A percentile compares a stretch with the other conserved stretches of the same genome.
Conservation (phyloP, 2,113 vertebrate genomes). For the Dipodomys spectabilis region DNA sequence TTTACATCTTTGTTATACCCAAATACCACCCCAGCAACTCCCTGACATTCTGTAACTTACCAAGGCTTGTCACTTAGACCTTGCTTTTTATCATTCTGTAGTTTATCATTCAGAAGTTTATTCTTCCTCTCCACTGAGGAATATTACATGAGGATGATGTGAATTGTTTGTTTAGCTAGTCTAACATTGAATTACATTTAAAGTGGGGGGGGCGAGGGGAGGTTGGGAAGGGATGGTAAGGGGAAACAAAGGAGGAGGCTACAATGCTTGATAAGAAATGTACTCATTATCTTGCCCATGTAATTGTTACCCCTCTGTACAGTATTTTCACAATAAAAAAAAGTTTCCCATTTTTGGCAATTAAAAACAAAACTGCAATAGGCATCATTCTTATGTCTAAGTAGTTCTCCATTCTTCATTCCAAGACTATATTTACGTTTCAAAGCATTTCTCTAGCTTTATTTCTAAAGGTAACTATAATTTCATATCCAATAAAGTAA, state of each 20-base stretch:
- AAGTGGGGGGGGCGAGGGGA: too few species aligned
- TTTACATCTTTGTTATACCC: background rate
- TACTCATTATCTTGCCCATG: too few species aligned
- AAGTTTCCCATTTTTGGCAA: background rate
- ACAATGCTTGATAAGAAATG: too few species aligned
- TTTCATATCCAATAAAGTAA: background rate
- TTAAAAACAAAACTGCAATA: background rate
- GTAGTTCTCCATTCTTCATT: background rate
- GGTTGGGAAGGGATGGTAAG: too few species aligned
- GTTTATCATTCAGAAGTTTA: background rate
- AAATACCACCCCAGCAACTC: rapidly evolving
- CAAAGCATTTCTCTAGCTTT: background rate
- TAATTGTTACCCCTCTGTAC: too few species aligned
- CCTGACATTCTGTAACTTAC: background rate
- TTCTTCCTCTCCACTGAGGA: background rate
- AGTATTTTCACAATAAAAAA: too few species aligned
- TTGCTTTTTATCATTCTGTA: too few species aligned
- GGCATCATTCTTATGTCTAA: background rate
- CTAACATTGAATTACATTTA: background rate
- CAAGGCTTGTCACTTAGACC: too few species aligned
- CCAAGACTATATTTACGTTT: background rate
- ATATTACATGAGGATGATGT: background rate
- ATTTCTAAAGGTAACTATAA: background rate
- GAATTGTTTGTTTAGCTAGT: background rate
- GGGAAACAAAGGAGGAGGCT: too few species aligned